phyloP scores from a whole-genome alignment of 2,113 vertebrate genomes.

The Condylura cristata region DNA sequence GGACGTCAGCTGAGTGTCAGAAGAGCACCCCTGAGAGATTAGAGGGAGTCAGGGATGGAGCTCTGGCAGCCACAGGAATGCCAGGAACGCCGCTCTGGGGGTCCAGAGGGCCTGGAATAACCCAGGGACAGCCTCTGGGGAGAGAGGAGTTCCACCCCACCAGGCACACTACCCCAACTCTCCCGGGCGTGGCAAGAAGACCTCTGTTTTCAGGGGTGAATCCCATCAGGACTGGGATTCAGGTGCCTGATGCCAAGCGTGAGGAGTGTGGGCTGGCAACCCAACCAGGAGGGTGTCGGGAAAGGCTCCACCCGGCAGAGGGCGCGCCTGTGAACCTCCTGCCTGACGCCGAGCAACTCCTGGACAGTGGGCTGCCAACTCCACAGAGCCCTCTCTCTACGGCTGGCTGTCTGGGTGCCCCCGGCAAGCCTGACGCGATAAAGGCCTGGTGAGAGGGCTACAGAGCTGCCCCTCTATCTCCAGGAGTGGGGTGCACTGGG shows the following conservation, averaged over 20 bases:
- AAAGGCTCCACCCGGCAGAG: too few relatives aligned
- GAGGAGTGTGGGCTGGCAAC: rapidly evolving
- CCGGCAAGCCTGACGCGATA: background rate
- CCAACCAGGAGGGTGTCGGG: background rate
- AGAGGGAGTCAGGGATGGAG: conserved; percentile 32
- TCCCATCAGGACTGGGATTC: background rate
- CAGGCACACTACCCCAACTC: too few relatives aligned
- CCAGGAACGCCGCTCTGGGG: background rate
- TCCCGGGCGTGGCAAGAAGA: too few relatives aligned
- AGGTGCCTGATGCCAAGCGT: rapidly evolving
- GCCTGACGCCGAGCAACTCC: too few relatives aligned
- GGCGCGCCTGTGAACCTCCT: rapidly evolving
- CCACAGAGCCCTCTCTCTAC: background rate
- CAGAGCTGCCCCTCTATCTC: background rate
- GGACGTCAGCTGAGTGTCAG: background rate
- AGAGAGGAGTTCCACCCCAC: background rate
- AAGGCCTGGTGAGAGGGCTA: background rate
- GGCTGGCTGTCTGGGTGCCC: background rate
- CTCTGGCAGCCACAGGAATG: conserved; percentile 45
- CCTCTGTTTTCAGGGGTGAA: background rate
- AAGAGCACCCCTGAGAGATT: conserved; percentile 65
- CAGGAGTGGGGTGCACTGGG: background rate
- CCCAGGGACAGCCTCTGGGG: rapidly evolving
- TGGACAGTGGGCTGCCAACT: background rate
- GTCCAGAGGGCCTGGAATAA: background rate